These are phyloP conservation scores for Eupristina koningsbergeri DNA, from an alignment of 1,140 invertebrate genomes.

Conservation along the genomic window DNA sequence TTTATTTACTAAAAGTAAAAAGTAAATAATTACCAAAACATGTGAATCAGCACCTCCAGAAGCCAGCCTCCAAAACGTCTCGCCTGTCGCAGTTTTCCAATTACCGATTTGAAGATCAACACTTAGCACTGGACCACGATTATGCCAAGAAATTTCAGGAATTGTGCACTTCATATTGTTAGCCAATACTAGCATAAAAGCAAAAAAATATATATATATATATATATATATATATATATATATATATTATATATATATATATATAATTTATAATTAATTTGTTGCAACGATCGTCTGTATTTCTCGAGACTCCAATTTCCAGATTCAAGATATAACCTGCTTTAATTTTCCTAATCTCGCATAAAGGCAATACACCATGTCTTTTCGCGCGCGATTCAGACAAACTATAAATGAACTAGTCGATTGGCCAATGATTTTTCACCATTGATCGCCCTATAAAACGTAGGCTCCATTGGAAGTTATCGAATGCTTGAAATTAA, in stretches of 20 bases:
- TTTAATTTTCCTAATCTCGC: not conserved
- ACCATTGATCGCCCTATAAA: not conserved
- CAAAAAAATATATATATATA: too few relatives aligned
- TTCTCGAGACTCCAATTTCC: not conserved
- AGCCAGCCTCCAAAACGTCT: constrained; percentile 84
- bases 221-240: too few relatives aligned
- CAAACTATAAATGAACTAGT: not conserved
- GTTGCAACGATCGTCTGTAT: not conserved
- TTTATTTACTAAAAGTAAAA: too few relatives aligned
- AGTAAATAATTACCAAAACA: constrained; percentile 82
- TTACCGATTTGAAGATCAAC: constrained; percentile 86
- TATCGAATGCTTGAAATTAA: not conserved
- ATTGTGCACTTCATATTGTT: constrained; percentile 88
- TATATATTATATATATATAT: too few relatives aligned
- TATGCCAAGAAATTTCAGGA: constrained; percentile 99
- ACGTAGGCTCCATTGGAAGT: too few relatives aligned
- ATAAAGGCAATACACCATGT: not conserved
- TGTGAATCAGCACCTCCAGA: constrained; percentile 92
- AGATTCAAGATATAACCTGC: not conserved
- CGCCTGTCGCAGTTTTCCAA: constrained; percentile 62
- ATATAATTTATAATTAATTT: not conserved
- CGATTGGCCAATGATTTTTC: not conserved
- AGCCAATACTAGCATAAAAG: not conserved
- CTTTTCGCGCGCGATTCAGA: constrained; percentile 55
- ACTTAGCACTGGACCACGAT: constrained; percentile 92